phyloP scores from a whole-genome alignment of 2,888 invertebrate genomes.

The Pollenia labialis region DNA sequence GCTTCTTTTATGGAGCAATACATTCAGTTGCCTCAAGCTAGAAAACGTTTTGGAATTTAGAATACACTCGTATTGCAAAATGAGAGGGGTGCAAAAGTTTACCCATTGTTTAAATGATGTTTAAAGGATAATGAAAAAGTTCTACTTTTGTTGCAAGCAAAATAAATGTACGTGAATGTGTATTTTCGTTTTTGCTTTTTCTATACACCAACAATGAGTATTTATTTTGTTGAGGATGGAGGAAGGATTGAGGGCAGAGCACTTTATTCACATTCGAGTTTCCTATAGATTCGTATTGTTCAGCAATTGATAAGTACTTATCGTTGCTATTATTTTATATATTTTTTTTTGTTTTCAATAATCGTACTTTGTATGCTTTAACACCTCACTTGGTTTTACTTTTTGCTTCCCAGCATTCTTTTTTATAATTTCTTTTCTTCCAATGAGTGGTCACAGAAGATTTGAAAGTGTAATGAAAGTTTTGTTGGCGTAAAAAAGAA shows the following conservation, averaged over 20 bases:
- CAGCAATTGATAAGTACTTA: constrained; percentile 57
- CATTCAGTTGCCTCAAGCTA: too few relatives aligned
- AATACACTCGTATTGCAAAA: too few relatives aligned
- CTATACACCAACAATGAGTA: too few relatives aligned
- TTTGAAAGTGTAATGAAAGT: constrained; percentile 46
- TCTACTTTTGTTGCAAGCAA: too few relatives aligned
- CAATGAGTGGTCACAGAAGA: constrained; percentile 55
- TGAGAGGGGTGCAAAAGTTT: too few relatives aligned
- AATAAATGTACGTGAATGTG: too few relatives aligned
- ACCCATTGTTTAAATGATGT: too few relatives aligned
- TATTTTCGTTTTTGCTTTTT: too few relatives aligned
- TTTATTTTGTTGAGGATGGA: not conserved
- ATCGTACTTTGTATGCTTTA: constrained; percentile 65
- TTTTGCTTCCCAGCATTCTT: not conserved
- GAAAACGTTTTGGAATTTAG: too few relatives aligned
- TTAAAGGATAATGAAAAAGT: too few relatives aligned
- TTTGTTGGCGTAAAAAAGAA: constrained; percentile 38
- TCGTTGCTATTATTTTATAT: not conserved
- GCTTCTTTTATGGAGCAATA: too few relatives aligned
- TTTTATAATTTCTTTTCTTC: constrained; percentile 6
- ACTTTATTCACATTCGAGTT: not conserved
- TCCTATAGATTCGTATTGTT: constrained; percentile 50
- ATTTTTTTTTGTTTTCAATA: constrained; percentile 44
- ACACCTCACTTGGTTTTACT: constrained; percentile 55
- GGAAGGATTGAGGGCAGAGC: not conserved